These are phyloP conservation scores for Meghimatium bilineatum DNA, from an alignment of 2,888 invertebrate species.

Conservation along the genomic window DNA sequence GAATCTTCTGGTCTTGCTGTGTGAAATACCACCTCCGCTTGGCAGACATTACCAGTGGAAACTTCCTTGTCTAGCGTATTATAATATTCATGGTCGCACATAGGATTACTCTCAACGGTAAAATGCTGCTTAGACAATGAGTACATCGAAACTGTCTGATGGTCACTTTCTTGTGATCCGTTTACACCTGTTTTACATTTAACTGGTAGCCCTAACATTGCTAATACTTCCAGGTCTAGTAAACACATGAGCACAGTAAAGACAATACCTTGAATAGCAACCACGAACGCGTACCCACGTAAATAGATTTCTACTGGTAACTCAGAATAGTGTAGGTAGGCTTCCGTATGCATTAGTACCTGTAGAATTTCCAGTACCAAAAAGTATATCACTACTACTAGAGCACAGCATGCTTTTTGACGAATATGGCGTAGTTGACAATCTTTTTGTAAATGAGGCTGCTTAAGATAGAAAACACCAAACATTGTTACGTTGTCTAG, in stretches of 20 bases:
- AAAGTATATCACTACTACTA: constrained; percentile 3
- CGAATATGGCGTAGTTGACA: constrained; percentile 10
- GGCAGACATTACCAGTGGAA: neutral
- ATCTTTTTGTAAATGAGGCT: constrained; percentile 28
- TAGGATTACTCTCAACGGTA: neutral
- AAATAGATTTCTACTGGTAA: constrained; percentile 25
- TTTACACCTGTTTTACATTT: neutral
- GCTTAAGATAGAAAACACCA: constrained; percentile 31
- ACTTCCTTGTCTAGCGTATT: neutral
- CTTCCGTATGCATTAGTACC: constrained; percentile 24
- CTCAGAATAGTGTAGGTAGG: constrained; percentile 27
- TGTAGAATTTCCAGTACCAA: constrained; percentile 25
- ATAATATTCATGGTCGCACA: neutral
- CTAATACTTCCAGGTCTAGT: constrained; percentile 20
- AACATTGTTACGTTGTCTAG: constrained; percentile 21
- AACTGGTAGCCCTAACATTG: constrained; percentile 4
- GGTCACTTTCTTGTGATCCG: neutral
- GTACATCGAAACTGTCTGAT: neutral
- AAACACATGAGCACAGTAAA: constrained; percentile 37
- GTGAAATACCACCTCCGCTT: constrained; percentile 6
- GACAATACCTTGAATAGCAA: constrained; percentile 34
- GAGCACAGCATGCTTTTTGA: neutral
- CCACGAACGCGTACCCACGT: constrained; percentile 5
- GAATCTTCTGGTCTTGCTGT: constrained; percentile 10
- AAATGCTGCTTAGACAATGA: neutral